phyloP scores from a whole-genome alignment of 2,797 vertebrate species.

The Rousettus madagascariensis region DNA sequence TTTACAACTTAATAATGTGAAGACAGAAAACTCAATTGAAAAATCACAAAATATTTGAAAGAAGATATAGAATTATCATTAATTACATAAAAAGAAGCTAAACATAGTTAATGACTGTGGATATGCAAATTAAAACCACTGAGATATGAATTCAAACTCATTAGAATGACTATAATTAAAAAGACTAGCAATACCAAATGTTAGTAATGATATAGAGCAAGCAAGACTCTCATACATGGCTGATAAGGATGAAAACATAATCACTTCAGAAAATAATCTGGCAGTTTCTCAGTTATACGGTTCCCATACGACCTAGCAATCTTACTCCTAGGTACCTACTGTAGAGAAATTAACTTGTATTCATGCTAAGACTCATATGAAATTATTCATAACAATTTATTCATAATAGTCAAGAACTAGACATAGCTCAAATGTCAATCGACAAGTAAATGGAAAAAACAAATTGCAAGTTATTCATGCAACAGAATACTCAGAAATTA shows the following conservation, averaged over 20 bases:
- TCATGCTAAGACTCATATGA: neutral
- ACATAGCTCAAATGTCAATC: neutral
- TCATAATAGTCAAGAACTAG: neutral
- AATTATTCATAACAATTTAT: neutral
- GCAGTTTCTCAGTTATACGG: neutral
- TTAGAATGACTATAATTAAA: neutral
- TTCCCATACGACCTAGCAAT: neutral
- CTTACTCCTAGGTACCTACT: neutral
- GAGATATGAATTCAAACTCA: neutral
- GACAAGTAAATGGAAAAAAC: neutral
- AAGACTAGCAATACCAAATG: neutral
- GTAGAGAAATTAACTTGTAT: neutral
- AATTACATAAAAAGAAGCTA: neutral
- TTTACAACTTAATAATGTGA: neutral
- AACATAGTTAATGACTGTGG: neutral
- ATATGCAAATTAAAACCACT: neutral
- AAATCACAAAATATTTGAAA: neutral
- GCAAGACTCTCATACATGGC: neutral
- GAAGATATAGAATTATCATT: neutral
- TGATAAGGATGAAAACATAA: neutral
- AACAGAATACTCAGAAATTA: neutral
- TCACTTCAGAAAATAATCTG: neutral
- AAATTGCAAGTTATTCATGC: neutral
- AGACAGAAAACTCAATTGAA: neutral
- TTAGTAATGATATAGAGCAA: neutral